Evolutionary conservation across 2,888 invertebrate genomes (phyloP), one percentile per base, ranked within the genome.

Genomic region (Tetragonisca angustula): DNA sequence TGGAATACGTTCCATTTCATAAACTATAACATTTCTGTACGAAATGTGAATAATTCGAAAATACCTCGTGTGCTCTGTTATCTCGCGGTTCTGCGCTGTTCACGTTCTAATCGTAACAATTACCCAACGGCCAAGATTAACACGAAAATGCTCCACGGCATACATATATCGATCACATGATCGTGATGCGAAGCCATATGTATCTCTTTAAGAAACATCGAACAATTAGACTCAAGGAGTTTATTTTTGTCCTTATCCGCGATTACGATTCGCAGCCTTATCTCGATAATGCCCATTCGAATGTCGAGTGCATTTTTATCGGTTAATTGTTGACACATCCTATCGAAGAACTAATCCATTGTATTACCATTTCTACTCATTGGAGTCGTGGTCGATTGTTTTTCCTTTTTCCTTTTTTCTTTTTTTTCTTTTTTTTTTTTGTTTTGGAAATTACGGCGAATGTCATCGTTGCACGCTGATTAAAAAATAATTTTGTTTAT

Each of bases 291-390:
- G 50, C 64, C 19, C 54, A 27, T 54, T 67, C 52, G 36, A 52
- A 52, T n/a, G 24, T 54, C 67, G 59, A 71, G 72, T 81, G 67
- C 68, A 67, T 6, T 17, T 27, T 72, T 79, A 79, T 79, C 79
- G 61, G 24, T 79, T 69, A 73, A 79, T 68, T 15, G 73, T 79
- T 50, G 65, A 80, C 56, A 71, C 64, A 5, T 19, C 32, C 15
- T 81, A 72, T 79, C 79, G 6, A 15, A 4, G 17, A 17, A 17
- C 32, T 59, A 72, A 65, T 56, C 50, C 67, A 49, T 21, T 24
- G 17, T 36, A 27, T 27, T 21, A 19, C 17, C 17, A n/a, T 4
- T 19, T 49, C 17, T 62, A 2, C 49, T 62, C 54, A 11, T 36
- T 36, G 27, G 17, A 9, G 24, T 62, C n/a, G 21, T 19, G 19